These are phyloP conservation scores for Psettodes erumei DNA, from an alignment of 2,113 vertebrate species.

Conservation along the genomic window DNA sequence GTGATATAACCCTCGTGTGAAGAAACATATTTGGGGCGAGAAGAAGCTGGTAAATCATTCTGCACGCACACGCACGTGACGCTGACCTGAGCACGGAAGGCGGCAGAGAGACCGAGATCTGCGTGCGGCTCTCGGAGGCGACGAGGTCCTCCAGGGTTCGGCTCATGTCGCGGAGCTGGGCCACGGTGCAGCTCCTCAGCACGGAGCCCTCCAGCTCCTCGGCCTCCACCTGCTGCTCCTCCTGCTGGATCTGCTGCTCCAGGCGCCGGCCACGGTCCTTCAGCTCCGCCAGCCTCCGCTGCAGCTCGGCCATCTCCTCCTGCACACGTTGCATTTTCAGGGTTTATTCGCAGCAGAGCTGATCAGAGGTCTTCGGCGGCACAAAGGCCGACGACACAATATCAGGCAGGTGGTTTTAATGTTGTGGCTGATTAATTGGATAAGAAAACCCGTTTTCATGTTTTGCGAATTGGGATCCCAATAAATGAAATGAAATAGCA, in stretches of 20 bases:
- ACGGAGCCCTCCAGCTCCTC: slow-evolving; percentile 81
- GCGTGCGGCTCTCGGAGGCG: slow-evolving; percentile 77
- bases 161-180: slow-evolving; percentile 84
- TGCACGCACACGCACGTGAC: neutral
- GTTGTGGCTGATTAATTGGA: too few relatives aligned
- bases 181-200: slow-evolving; percentile 75
- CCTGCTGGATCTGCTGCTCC: slow-evolving; percentile 82
- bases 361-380: too few relatives aligned
- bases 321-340: slow-evolving; percentile 58
- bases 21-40: neutral
- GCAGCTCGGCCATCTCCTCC: slow-evolving; percentile 87
- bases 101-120: slow-evolving; percentile 79
- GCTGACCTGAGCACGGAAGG: slow-evolving; percentile 84
- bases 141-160: slow-evolving; percentile 83
- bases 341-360: too few relatives aligned
- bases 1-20: neutral
- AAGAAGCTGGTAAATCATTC: neutral
- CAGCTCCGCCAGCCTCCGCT: slow-evolving; percentile 80
- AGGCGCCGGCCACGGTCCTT: slow-evolving; percentile 82
- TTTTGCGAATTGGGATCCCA: neutral
- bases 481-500: neutral
- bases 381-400: too few relatives aligned
- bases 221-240: slow-evolving; percentile 76
- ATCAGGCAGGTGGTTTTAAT: too few relatives aligned
- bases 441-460: too few relatives aligned